phyloP scores from a whole-genome alignment of 2,888 invertebrate genomes.

The Tanytarsus gracilentus region DNA sequence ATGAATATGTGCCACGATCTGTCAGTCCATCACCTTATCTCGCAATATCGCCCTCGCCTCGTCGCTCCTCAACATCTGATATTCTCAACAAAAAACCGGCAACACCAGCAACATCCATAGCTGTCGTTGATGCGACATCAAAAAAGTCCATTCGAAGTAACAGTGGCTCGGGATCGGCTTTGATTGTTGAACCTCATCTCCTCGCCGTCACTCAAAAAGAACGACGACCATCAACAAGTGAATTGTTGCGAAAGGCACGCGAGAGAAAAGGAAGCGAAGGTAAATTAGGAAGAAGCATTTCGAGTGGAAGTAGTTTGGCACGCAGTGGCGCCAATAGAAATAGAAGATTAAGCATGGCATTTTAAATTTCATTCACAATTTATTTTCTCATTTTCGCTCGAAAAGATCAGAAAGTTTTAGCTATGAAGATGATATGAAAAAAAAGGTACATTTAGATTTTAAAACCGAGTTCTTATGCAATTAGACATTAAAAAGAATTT shows the following conservation, averaged over 20 bases:
- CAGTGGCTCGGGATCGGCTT: conserved; percentile 2
- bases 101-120: conserved; percentile 27
- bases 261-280: conserved; percentile 42
- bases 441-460: neutral
- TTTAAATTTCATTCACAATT: conserved; percentile 17
- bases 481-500: conserved; percentile 6
- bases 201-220: conserved; percentile 30
- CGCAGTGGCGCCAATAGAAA: conserved; percentile 33
- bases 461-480: conserved; percentile 7
- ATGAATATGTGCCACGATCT: conserved; percentile 31
- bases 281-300: conserved; percentile 37
- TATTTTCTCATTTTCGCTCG: too few species aligned
- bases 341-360: conserved; percentile 42
- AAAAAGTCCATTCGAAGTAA: conserved; percentile 8
- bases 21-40: conserved; percentile 39
- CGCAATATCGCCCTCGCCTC: conserved; percentile 32
- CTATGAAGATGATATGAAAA: neutral
- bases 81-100: conserved; percentile 34
- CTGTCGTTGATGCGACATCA: neutral
- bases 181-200: neutral
- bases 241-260: conserved; percentile 40
- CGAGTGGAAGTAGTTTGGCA: conserved; percentile 37
- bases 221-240: conserved; percentile 42
- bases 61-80: conserved; percentile 43
- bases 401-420: neutral